Evolutionary conservation across 2,888 invertebrate species (phyloP).

Genomic region (Vesta saturnalis): DNA sequence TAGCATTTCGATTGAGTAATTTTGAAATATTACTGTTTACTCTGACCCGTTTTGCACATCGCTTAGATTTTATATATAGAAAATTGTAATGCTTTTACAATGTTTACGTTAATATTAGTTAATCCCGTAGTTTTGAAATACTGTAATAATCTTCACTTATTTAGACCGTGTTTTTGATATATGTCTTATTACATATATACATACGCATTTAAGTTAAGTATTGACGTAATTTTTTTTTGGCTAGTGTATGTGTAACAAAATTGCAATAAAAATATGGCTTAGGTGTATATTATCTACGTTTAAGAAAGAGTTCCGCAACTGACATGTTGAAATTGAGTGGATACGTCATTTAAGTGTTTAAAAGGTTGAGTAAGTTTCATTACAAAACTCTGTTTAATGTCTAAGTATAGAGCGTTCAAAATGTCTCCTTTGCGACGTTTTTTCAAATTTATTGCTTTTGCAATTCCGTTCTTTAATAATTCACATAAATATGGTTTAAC

Average conservation of each 20-base stretch:
- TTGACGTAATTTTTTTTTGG: neutral
- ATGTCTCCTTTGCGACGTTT: conserved; percentile 24
- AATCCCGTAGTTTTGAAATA: conserved; percentile 21
- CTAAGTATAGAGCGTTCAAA: conserved; percentile 17
- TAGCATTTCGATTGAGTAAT: conserved; percentile 17
- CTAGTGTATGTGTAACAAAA: no score
- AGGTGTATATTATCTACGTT: conserved; percentile 22
- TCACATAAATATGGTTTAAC: no score
- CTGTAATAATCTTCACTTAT: conserved; percentile 17
- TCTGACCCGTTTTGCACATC: conserved; percentile 20
- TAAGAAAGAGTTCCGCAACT: conserved; percentile 33
- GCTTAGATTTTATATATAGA: conserved; percentile 6
- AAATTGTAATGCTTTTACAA: conserved; percentile 12
- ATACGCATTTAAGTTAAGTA: neutral
- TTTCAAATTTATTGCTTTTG: no score
- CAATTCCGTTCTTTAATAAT: no score
- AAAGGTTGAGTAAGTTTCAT: conserved; percentile 29
- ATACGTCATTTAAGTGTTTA: conserved; percentile 35
- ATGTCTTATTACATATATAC: no score
- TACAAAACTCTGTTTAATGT: conserved; percentile 17
- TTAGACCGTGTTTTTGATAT: conserved; percentile 17
- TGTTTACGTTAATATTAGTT: conserved; percentile 15
- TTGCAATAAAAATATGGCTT: no score
- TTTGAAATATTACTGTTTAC: conserved; percentile 21
- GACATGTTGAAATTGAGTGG: conserved; percentile 28